phyloP scores from a whole-genome alignment of 2,888 invertebrate genomes.

The Tetramorium bicarinatum region DNA sequence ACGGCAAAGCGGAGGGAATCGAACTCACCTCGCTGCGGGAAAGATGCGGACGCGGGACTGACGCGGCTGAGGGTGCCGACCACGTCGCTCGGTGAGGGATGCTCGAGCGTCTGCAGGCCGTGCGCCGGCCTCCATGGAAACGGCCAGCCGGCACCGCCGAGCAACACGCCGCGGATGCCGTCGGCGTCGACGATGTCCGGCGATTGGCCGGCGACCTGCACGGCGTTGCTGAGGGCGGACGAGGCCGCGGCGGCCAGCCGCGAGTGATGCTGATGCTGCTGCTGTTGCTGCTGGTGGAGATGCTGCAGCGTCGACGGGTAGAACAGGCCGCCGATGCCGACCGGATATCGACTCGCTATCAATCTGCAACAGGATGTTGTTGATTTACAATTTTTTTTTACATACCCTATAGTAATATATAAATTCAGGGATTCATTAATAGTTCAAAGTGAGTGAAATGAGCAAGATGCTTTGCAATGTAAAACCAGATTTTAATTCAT shows the following conservation, averaged over 20 bases:
- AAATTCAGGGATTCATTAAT: background rate
- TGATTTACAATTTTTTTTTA: background rate
- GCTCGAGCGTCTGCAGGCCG: constrained; percentile 83
- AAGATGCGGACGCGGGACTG: constrained; percentile 84
- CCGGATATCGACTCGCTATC: constrained; percentile 84
- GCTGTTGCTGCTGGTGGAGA: constrained; percentile 83
- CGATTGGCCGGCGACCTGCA: constrained; percentile 80
- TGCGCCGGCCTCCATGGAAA: constrained; percentile 85
- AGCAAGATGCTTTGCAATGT: background rate
- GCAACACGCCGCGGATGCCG: constrained; percentile 82
- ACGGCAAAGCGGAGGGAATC: background rate
- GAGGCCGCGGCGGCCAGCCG: constrained; percentile 82
- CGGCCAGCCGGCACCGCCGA: constrained; percentile 83
- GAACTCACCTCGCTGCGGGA: constrained; percentile 83
- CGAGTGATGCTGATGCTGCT: constrained; percentile 84
- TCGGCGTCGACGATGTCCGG: constrained; percentile 81
- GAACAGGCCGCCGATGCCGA: constrained; percentile 83
- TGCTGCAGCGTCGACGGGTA: constrained; percentile 84
- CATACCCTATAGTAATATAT: background rate
- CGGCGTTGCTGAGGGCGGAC: constrained; percentile 81
- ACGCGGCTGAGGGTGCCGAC: constrained; percentile 82
- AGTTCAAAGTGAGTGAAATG: background rate
- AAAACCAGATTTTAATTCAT: background rate
- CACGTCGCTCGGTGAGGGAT: constrained; percentile 82
- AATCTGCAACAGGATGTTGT: constrained; percentile 74